A percentile compares a stretch with the other conserved stretches of the same genome.
phyloP scores from a whole-genome alignment of 2,113 vertebrate species.

The Lepus timidus region DNA sequence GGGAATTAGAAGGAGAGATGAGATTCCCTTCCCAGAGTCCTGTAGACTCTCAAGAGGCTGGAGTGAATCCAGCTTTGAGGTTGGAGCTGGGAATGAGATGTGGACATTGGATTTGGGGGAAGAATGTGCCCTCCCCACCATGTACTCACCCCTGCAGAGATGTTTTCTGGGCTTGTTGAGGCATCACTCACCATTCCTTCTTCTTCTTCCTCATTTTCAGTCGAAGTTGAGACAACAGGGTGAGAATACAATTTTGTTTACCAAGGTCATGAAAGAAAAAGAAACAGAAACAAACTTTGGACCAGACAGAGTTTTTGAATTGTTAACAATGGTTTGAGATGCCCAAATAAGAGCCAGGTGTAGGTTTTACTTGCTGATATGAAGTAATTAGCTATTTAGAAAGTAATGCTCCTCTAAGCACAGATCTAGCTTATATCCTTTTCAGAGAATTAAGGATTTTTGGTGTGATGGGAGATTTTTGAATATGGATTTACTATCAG shows the following conservation, averaged over 20 bases:
- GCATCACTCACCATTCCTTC: not conserved
- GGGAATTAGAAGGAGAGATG: not conserved
- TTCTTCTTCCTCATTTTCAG: not conserved
- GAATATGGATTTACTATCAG: slow-evolving; percentile 50
- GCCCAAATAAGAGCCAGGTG: not conserved
- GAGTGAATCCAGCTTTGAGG: not conserved
- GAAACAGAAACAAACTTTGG: not conserved
- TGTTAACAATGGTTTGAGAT: slow-evolving; percentile 14
- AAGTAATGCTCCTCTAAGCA: not conserved
- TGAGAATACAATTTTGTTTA: slow-evolving; percentile 24
- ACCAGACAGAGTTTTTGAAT: not conserved
- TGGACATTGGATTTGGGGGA: accelerated
- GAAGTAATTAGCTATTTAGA: slow-evolving; percentile 28
- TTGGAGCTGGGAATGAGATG: not conserved
- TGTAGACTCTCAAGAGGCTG: not conserved
- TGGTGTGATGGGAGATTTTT: not conserved
- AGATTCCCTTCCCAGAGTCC: not conserved
- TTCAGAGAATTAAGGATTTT: slow-evolving; percentile 40
- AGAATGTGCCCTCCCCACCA: accelerated
- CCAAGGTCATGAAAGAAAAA: not conserved
- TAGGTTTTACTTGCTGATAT: not conserved
- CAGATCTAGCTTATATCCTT: not conserved
- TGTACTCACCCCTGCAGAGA: not conserved
- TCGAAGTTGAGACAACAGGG: not conserved
- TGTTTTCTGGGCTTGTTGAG: not conserved